Percentiles rank a stretch among this genome's conserved stretches.
These are phyloP conservation scores for Chaenogobius annularis DNA, from an alignment of 2,113 vertebrate genomes.

Conservation along the genomic window DNA sequence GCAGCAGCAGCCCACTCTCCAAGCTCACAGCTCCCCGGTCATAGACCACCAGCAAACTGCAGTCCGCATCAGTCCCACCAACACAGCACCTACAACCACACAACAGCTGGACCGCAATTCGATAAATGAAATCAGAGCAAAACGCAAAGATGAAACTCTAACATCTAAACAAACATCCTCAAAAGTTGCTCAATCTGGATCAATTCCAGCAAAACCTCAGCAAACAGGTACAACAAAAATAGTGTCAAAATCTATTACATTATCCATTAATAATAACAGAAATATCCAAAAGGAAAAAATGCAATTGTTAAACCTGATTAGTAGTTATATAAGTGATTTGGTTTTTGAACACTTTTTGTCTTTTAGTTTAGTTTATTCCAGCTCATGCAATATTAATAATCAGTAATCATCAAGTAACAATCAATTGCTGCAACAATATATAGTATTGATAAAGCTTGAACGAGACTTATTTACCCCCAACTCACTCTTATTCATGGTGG, in stretches of 20 bases:
- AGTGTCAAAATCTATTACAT: not conserved
- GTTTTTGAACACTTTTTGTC: not conserved
- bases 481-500: too few species aligned
- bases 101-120: conserved; percentile 32
- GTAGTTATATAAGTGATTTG: not conserved
- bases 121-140: not conserved
- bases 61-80: conserved; percentile 37
- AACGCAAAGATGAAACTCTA: conserved; percentile 17
- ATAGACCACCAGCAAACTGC: conserved; percentile 52
- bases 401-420: too few species aligned
- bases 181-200: conserved; percentile 1
- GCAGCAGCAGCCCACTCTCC: conserved; percentile 55
- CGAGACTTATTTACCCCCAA: too few species aligned
- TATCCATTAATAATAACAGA: too few species aligned
- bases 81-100: conserved; percentile 21
- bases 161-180: conserved; percentile 3
- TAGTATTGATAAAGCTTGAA: too few species aligned
- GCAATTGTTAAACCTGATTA: not conserved
- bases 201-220: conserved; percentile 21
- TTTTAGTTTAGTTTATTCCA: too few species aligned
- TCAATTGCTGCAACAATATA: too few species aligned
- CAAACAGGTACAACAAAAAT: conserved; percentile 22
- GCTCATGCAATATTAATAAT: too few species aligned
- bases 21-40: conserved; percentile 40
- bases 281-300: not conserved